These are phyloP conservation scores for Pammene fasciana DNA, from an alignment of 2,888 invertebrate species.

Conservation along the genomic window DNA sequence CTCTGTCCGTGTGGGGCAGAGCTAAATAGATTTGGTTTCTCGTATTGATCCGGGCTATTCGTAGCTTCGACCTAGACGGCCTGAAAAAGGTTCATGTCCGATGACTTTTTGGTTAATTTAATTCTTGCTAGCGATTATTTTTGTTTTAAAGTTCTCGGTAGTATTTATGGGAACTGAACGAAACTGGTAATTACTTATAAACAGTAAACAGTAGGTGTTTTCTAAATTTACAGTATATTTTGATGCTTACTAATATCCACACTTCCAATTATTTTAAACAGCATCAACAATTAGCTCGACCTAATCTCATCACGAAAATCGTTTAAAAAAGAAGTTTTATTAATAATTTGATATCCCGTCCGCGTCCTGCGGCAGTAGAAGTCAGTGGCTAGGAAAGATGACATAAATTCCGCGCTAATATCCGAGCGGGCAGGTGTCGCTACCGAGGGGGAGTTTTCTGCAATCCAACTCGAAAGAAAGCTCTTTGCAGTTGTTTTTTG, in stretches of 20 bases:
- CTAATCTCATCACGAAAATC: too few relatives aligned
- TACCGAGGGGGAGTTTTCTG: slow-evolving; percentile 3
- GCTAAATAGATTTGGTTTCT: slow-evolving; percentile 52
- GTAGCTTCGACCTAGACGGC: slow-evolving; percentile 45
- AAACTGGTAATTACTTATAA: neutral
- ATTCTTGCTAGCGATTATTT: neutral
- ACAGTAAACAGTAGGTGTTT: too few relatives aligned
- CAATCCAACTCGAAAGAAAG: slow-evolving; percentile 1
- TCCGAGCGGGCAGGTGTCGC: slow-evolving; percentile 51
- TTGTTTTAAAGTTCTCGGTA: neutral
- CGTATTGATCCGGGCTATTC: slow-evolving; percentile 55
- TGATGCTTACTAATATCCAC: too few relatives aligned
- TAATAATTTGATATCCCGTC: neutral
- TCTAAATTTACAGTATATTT: too few relatives aligned
- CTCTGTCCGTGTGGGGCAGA: slow-evolving; percentile 45
- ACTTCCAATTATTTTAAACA: too few relatives aligned
- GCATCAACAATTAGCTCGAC: too few relatives aligned
- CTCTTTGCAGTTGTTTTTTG: neutral
- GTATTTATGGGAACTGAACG: neutral
- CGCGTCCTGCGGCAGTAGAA: neutral
- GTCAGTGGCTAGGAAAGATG: slow-evolving; percentile 24
- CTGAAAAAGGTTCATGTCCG: slow-evolving; percentile 25
- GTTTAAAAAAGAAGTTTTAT: too few relatives aligned
- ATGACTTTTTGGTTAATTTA: neutral
- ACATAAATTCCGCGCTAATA: slow-evolving; percentile 56